A percentile compares a stretch with the other conserved stretches of the same genome.
Conservation (phyloP, 2,113 vertebrate genomes). For the Sciurus niger region DNA sequence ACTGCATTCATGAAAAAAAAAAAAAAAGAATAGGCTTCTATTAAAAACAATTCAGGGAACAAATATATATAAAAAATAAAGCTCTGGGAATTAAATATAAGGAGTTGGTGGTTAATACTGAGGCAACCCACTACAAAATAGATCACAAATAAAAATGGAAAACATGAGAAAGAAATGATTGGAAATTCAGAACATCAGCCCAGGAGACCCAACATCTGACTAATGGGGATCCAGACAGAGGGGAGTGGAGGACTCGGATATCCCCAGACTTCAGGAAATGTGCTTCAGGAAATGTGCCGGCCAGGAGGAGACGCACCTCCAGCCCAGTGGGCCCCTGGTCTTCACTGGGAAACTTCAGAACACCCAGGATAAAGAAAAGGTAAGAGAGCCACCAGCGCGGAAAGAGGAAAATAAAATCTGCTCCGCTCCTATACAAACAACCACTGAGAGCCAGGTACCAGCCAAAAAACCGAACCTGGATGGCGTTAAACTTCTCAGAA, state of each 20-base stretch:
- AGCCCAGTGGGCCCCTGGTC: neutral
- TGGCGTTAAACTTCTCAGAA: neutral
- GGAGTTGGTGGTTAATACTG: neutral
- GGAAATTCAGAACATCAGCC: neutral
- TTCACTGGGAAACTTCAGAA: slow-evolving; percentile 32
- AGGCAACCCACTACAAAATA: slow-evolving; percentile 54
- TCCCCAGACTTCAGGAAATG: neutral
- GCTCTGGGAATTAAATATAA: slow-evolving; percentile 11
- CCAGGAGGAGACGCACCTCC: neutral
- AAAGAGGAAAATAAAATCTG: neutral
- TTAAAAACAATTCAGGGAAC: neutral
- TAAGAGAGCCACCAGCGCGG: neutral
- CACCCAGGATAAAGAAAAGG: neutral
- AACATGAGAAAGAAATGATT: neutral
- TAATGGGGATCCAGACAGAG: neutral
- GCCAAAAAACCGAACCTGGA: neutral
- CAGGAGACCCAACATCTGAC: neutral
- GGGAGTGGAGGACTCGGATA: neutral
- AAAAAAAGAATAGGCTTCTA: neutral
- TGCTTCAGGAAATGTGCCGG: neutral
- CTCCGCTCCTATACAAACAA: neutral
- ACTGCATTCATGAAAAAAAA: neutral
- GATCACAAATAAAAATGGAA: neutral
- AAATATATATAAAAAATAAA: neutral
- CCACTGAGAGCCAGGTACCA: neutral